These are phyloP conservation scores for Phyllotreta cruciferae DNA, from an alignment of 2,888 invertebrate species.

Conservation along the genomic window DNA sequence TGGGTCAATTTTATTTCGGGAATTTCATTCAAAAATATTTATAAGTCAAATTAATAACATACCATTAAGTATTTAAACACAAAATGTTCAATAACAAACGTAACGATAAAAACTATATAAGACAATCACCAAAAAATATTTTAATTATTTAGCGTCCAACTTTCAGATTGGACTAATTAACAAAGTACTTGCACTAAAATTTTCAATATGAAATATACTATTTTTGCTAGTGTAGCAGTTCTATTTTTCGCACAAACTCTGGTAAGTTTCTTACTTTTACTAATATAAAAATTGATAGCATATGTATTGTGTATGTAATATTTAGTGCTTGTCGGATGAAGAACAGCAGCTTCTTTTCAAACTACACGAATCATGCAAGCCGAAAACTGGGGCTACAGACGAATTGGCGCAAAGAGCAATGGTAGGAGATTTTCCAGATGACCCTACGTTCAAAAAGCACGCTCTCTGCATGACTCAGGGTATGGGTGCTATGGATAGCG, in stretches of 20 bases:
- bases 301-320: not conserved
- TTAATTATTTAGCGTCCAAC: not conserved
- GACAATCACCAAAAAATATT: not conserved
- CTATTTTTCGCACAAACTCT: not conserved
- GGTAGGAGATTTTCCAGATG: slow-evolving; percentile 24
- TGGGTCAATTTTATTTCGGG: no score
- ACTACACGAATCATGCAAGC: slow-evolving; percentile 16
- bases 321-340: slow-evolving; percentile 21
- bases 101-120: no score
- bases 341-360: slow-evolving; percentile 1
- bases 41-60: no score
- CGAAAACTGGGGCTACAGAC: slow-evolving; percentile 12
- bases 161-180: not conserved
- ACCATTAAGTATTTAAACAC: no score
- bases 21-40: no score
- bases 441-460: slow-evolving; percentile 22
- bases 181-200: not conserved
- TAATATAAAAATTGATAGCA: no score
- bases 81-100: no score
- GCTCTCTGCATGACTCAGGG: slow-evolving; percentile 16
- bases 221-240: not conserved
- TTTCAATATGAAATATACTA: slow-evolving; percentile 4
- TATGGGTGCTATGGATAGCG: slow-evolving; percentile 9
- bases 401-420: slow-evolving; percentile 19
- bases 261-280: not conserved